These are phyloP conservation scores for Dicrurus megarhynchus DNA, from an alignment of 2,113 vertebrate genomes.

Conservation along the genomic window DNA sequence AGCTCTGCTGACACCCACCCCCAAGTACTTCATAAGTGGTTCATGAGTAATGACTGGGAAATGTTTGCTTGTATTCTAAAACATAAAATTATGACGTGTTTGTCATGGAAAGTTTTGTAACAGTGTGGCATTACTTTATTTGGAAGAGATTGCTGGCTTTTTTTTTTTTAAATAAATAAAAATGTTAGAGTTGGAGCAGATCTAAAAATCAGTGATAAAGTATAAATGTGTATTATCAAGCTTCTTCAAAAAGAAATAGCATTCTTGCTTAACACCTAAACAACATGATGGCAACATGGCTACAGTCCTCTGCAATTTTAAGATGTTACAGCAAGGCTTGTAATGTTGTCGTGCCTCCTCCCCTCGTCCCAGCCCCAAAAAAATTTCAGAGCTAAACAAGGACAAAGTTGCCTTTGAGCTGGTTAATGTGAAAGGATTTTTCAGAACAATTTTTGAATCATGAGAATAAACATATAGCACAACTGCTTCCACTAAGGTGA, in stretches of 20 bases:
- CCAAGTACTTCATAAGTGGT: neutral
- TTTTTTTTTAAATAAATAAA: neutral
- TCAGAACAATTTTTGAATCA: neutral
- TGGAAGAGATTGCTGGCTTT: neutral
- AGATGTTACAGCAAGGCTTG: neutral
- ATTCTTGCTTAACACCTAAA: neutral
- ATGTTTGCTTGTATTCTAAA: neutral
- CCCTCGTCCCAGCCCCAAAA: rapidly evolving
- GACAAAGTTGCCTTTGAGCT: neutral
- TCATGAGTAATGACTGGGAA: neutral
- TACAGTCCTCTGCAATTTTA: neutral
- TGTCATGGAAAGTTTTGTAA: neutral
- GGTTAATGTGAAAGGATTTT: neutral
- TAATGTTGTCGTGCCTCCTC: rapidly evolving
- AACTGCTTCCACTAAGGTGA: neutral
- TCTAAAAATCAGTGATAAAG: neutral
- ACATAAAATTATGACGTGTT: neutral
- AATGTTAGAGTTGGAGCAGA: neutral
- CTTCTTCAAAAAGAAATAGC: neutral
- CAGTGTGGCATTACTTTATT: neutral
- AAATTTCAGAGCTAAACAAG: neutral
- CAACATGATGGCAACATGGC: neutral
- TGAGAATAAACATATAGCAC: neutral
- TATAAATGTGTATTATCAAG: neutral
- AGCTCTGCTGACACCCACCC: neutral